Base-by-base conservation (phyloP, 2,113 vertebrate species). In the Calyptommatus sinebrachiatus region DNA sequence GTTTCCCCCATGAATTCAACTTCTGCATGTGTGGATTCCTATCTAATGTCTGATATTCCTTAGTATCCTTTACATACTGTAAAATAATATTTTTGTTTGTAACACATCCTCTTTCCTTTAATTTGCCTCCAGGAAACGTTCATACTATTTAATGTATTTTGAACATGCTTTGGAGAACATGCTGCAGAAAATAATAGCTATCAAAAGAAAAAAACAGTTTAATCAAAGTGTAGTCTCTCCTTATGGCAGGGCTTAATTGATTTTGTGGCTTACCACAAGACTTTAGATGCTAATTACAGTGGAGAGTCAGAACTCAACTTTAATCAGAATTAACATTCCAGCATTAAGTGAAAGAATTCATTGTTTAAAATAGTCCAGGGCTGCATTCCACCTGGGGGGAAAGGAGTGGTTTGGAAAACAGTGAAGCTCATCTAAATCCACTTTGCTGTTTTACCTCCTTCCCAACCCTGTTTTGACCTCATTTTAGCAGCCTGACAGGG, bases 241-340 rank as follows among this genome's bases (percentile, higher is more conserved):
- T 87, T 76, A 31, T 84, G 89, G 82, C 85, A 78, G 69, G 80
- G 28, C 81, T 85, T 89, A 86, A 85, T 88, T 86, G 85, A 72
- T 89, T 90, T 86, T 91, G 90, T 92, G 93, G 93, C 84, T 93
- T 85, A 92, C 90, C 92, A 87, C 91, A 91, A 90, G 83, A 88
- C 89, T 91, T 85, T 81, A 69, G 92, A 87, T 93, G 85, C 86
- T 89, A 92, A 88, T 92, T 91, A 90, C 26, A 24, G 81, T 84
- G 86, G 86, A 91, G 90, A 87, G 89, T 71, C 87, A 85, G 80
- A 89, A 82, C 83, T 86, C 78, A 48, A 83, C 66, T 87, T 90
- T 88, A 91, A 93, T 92, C 86, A 85, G 81, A 88, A 67, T 88
- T 89, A 83, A 72, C 73, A 53, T 69, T 71, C 66, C 78, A 84